phyloP scores from a whole-genome alignment of 2,113 vertebrate genomes.

The Hippocampus mohnikei region DNA sequence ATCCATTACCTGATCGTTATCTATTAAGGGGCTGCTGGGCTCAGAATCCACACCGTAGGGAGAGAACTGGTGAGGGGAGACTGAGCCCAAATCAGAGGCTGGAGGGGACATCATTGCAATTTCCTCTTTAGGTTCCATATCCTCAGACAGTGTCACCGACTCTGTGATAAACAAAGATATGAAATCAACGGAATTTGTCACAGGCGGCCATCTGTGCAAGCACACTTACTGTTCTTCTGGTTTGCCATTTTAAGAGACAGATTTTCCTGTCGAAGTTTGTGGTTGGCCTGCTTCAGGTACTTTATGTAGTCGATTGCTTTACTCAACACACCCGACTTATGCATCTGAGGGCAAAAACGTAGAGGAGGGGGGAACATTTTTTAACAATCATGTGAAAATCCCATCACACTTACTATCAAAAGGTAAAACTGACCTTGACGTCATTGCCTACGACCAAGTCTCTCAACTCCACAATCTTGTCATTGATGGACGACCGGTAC shows the following conservation, averaged over 20 bases:
- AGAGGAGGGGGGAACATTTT: background rate
- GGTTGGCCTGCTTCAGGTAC: conserved; percentile 92
- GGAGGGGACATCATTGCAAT: conserved; percentile 92
- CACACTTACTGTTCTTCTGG: conserved; percentile 90
- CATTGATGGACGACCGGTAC: conserved; percentile 95
- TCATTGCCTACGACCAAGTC: conserved; percentile 96
- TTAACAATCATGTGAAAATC: no score
- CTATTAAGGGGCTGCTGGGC: conserved; percentile 88
- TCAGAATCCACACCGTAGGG: conserved; percentile 95
- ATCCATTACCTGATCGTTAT: conserved; percentile 83
- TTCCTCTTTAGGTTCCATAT: conserved; percentile 89
- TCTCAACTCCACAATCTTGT: conserved; percentile 95
- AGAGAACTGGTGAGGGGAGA: conserved; percentile 88
- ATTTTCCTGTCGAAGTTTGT: conserved; percentile 96
- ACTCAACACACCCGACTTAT: conserved; percentile 92
- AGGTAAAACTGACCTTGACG: conserved; percentile 79
- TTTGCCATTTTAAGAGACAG: conserved; percentile 90
- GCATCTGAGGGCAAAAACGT: conserved; percentile 76
- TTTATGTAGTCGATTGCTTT: conserved; percentile 99
- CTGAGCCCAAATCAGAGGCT: conserved; percentile 88
- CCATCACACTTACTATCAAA: no score
- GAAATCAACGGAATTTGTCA: background rate
- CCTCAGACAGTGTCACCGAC: conserved; percentile 60
- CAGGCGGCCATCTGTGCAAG: background rate
- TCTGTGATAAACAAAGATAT: conserved; percentile 44